These are phyloP conservation scores for Saccostrea cuccullata DNA, from an alignment of 1,140 invertebrate genomes.

Conservation along the genomic window DNA sequence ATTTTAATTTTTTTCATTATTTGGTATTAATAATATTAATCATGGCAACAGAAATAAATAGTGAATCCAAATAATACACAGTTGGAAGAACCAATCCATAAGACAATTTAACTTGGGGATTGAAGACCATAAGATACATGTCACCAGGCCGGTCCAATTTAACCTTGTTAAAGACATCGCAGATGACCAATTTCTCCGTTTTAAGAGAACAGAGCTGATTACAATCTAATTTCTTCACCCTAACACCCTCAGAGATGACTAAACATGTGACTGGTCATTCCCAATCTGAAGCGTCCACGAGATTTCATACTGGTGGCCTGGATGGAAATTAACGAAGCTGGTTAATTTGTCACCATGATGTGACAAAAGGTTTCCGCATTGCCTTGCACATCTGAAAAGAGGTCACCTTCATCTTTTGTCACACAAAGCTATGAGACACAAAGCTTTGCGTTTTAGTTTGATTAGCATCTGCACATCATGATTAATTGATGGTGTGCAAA, in stretches of 20 bases:
- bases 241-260: background rate
- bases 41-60: no score
- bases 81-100: background rate
- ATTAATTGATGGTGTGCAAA: background rate
- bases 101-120: background rate
- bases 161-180: conserved; percentile 4
- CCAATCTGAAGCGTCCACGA: background rate
- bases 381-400: background rate
- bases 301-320: background rate
- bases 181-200: conserved; percentile 10
- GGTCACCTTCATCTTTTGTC: background rate
- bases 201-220: background rate
- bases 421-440: background rate
- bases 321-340: background rate
- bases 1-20: no score
- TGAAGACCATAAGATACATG: background rate
- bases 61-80: background rate
- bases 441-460: background rate
- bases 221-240: background rate
- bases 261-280: background rate
- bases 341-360: background rate
- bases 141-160: background rate
- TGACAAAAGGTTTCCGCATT: background rate
- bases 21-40: no score
- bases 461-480: background rate